Percentiles rank a stretch among this genome's conserved stretches.
Evolutionary conservation across 2,888 invertebrate genomes (phyloP).

Genomic region (Drosophila kambysellisi): DNA sequence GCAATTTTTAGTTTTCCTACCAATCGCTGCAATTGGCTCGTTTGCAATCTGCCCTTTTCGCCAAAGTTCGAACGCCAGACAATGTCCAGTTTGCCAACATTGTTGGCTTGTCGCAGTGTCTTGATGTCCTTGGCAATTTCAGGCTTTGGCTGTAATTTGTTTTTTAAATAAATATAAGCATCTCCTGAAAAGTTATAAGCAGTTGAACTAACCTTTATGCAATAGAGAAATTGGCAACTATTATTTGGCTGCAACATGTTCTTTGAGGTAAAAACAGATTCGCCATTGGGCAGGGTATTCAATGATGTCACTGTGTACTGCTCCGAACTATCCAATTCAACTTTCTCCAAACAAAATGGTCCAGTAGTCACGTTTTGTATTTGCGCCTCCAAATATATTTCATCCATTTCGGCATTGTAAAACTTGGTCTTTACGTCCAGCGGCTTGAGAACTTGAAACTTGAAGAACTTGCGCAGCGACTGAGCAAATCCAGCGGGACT

Average conservation of each 20-base stretch:
- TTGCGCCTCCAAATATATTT: conserved; percentile 90
- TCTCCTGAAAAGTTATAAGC: background rate
- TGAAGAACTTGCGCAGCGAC: conserved; percentile 98
- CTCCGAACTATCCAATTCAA: conserved; percentile 95
- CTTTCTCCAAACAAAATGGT: conserved; percentile 97
- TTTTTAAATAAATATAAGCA: background rate
- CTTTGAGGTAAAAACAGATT: conserved; percentile 92
- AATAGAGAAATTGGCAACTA: conserved; percentile 97
- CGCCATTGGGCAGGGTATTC: conserved; percentile 88
- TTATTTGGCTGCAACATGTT: conserved; percentile 95
- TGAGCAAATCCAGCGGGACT: conserved; percentile 90
- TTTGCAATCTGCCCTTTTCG: conserved; percentile 98
- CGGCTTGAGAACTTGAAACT: conserved; percentile 98
- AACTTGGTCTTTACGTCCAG: conserved; percentile 99
- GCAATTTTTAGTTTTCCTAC: conserved; percentile 85
- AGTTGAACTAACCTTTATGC: conserved; percentile 87
- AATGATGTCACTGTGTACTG: conserved; percentile 93
- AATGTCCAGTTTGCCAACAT: conserved; percentile 98
- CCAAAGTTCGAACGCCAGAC: conserved; percentile 99
- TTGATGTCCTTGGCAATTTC: conserved; percentile 91
- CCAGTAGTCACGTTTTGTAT: conserved; percentile 97
- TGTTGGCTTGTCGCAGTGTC: conserved; percentile 92
- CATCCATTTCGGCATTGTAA: conserved; percentile 95
- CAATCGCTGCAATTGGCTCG: conserved; percentile 96
- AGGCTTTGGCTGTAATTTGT: conserved; percentile 87